These are phyloP conservation scores for Psettodes erumei DNA, from an alignment of 2,113 vertebrate genomes.

Conservation along the genomic window DNA sequence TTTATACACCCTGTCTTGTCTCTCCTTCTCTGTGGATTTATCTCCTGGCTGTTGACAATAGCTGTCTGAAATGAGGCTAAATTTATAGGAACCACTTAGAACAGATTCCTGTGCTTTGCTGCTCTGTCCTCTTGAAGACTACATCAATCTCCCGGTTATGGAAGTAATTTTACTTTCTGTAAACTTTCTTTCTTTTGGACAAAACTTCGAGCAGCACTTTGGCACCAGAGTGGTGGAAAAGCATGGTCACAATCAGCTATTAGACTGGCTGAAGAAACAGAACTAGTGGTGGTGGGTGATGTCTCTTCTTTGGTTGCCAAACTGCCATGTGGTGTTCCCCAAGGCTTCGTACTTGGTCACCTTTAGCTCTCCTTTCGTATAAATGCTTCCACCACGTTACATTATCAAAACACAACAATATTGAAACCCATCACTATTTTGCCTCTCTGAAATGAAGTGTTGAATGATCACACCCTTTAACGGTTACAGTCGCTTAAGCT, in stretches of 20 bases:
- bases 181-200: background rate
- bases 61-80: constrained; percentile 11
- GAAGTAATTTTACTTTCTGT: background rate
- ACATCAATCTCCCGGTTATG: background rate
- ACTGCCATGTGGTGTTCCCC: background rate
- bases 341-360: background rate
- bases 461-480: too few relatives aligned
- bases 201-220: background rate
- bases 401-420: background rate
- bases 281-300: background rate
- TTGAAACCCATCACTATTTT: too few relatives aligned
- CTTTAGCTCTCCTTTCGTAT: background rate
- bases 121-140: background rate
- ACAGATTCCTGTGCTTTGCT: background rate
- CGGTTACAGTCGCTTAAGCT: too few relatives aligned
- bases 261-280: background rate
- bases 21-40: background rate
- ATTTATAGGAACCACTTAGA: background rate
- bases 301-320: background rate
- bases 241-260: background rate
- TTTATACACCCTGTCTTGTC: background rate
- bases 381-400: background rate
- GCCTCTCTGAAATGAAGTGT: background rate
- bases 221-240: background rate
- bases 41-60: background rate